A percentile compares a stretch with the other conserved stretches of the same genome.
These are phyloP conservation scores for Marmota monax DNA, from an alignment of 2,113 vertebrate species.

Conservation along the genomic window DNA sequence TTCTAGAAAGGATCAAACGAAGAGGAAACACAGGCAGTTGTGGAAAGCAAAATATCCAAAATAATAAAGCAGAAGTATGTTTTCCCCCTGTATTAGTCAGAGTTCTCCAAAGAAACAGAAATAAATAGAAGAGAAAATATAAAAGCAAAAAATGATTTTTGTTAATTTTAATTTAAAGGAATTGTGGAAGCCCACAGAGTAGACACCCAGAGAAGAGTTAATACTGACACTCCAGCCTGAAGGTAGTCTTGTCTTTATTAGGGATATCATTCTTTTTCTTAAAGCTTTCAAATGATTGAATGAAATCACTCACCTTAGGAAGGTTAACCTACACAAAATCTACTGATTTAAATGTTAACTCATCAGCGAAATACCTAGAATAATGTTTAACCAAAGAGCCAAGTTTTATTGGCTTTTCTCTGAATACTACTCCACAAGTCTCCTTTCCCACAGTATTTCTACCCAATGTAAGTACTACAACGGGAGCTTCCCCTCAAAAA, in stretches of 20 bases:
- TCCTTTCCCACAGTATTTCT: not conserved
- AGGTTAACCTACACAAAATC: not conserved
- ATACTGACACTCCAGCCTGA: not conserved
- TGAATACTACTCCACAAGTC: not conserved
- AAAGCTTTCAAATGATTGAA: not conserved
- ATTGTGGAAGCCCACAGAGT: not conserved
- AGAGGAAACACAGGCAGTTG: slow-evolving; percentile 1
- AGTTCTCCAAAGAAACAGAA: slow-evolving; percentile 37
- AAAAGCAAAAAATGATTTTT: not conserved
- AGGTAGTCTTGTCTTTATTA: not conserved
- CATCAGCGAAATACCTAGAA: not conserved
- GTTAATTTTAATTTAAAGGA: not conserved
- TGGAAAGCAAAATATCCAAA: slow-evolving; percentile 50
- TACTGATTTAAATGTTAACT: not conserved
- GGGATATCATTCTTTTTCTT: not conserved
- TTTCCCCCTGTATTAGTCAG: not conserved
- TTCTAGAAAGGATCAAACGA: slow-evolving; percentile 1
- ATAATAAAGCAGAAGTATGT: slow-evolving; percentile 17
- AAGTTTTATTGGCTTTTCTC: not conserved
- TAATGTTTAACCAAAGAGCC: not conserved
- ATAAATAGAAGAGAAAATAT: not conserved
- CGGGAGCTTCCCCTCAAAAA: not conserved
- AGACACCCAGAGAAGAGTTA: not conserved
- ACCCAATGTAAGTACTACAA: not conserved
- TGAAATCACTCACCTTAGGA: not conserved